These are phyloP conservation scores for Pao palembangensis DNA, from an alignment of 2,113 vertebrate species.

Conservation along the genomic window DNA sequence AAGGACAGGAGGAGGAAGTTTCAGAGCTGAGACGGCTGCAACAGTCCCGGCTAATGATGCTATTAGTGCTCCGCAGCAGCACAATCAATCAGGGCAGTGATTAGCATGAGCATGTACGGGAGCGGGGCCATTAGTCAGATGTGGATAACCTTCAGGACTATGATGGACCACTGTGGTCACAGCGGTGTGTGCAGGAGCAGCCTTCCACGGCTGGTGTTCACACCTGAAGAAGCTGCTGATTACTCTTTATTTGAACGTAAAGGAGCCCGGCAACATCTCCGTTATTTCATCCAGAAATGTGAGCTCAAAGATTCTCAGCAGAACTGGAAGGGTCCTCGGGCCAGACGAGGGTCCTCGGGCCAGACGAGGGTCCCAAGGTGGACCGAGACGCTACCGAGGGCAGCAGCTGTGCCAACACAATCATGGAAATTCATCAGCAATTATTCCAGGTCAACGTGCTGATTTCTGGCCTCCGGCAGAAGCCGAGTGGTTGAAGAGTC, in stretches of 20 bases:
- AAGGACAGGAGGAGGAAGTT: constrained; percentile 42
- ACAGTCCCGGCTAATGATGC: constrained; percentile 66
- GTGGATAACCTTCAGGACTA: constrained; percentile 57
- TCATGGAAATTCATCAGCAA: background rate
- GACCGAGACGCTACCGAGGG: too few relatives aligned
- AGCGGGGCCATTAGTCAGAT: constrained; percentile 63
- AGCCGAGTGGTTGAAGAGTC: too few relatives aligned
- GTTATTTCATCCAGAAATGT: too few relatives aligned
- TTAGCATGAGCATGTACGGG: constrained; percentile 64
- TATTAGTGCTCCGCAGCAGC: constrained; percentile 61
- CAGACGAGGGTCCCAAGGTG: background rate
- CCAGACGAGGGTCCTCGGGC: background rate
- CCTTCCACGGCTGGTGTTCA: too few relatives aligned
- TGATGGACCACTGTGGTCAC: constrained; percentile 9
- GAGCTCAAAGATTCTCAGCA: too few relatives aligned
- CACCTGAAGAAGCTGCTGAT: too few relatives aligned
- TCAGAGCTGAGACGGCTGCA: constrained; percentile 50
- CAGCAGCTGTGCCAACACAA: background rate
- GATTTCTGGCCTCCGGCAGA: too few relatives aligned
- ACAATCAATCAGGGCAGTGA: constrained; percentile 70
- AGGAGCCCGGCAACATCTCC: too few relatives aligned
- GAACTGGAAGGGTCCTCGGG: background rate
- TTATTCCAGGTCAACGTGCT: too few relatives aligned
- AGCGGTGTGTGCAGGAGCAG: constrained; percentile 2
- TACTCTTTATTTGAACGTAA: too few relatives aligned